These are phyloP conservation scores for Clusia tigrina DNA, from an alignment of 2,888 invertebrate species.

Conservation along the genomic window DNA sequence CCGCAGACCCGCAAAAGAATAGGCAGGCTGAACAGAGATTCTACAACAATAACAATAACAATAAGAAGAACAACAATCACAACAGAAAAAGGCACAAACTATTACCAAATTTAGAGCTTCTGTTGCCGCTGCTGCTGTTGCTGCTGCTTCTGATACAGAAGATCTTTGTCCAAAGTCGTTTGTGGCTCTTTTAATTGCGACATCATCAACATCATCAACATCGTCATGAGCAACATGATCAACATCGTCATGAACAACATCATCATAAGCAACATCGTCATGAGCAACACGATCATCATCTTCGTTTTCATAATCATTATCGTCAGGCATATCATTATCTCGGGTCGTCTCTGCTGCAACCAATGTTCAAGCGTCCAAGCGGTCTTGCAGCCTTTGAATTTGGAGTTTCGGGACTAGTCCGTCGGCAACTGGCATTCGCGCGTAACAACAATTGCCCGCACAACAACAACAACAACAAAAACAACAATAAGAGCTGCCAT, in stretches of 20 bases:
- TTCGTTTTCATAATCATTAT: too few relatives aligned
- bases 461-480: slow-evolving; percentile 16
- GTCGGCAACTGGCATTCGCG: neutral
- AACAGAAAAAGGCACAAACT: slow-evolving; percentile 43
- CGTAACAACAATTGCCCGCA: neutral
- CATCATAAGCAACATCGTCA: neutral
- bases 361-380: too few relatives aligned
- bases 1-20: neutral
- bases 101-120: slow-evolving; percentile 53
- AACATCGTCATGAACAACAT: neutral
- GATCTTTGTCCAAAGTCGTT: neutral
- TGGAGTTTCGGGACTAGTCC: too few relatives aligned
- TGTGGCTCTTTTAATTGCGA: slow-evolving; percentile 3
- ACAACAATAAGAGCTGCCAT: slow-evolving; percentile 19
- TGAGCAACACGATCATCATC: neutral
- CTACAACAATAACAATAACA: slow-evolving; percentile 15
- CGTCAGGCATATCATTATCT: too few relatives aligned
- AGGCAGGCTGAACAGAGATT: neutral
- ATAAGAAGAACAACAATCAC: slow-evolving; percentile 4
- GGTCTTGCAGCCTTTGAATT: too few relatives aligned
- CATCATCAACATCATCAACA: neutral
- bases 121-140: slow-evolving; percentile 42
- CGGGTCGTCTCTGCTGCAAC: too few relatives aligned
- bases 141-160: neutral
- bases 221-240: neutral